phyloP scores from a whole-genome alignment of 2,797 vertebrate genomes.

The Notolepis coatsorum region DNA sequence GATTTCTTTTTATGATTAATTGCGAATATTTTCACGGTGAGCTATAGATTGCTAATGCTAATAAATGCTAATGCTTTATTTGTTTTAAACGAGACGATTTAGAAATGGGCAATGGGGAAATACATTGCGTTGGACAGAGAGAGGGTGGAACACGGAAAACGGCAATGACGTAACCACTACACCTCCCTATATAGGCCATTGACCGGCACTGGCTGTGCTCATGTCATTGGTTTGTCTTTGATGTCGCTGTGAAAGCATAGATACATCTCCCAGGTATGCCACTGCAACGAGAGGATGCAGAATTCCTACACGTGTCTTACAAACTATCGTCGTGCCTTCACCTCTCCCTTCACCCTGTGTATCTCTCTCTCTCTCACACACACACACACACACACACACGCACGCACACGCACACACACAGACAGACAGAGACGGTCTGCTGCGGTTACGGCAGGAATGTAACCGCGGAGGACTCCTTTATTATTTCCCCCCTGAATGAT shows the following conservation, averaged over 20 bases:
- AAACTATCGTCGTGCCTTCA: slow-evolving; percentile 39
- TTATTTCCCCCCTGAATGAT: slow-evolving; percentile 49
- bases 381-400: neutral
- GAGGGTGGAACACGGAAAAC: no score
- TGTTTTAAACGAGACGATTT: no score
- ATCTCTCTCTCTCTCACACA: slow-evolving; percentile 34
- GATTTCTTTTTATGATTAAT: no score
- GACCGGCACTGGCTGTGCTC: no score
- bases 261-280: neutral
- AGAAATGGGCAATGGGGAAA: no score
- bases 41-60: no score
- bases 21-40: no score
- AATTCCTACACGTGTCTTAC: slow-evolving; percentile 27
- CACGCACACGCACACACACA: neutral
- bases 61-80: no score
- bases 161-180: no score
- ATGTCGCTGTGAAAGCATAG: neutral
- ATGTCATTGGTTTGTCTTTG: slow-evolving; percentile 5
- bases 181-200: no score
- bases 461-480: slow-evolving; percentile 51
- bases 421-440: slow-evolving; percentile 34
- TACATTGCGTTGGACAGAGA: no score
- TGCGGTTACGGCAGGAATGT: slow-evolving; percentile 60
- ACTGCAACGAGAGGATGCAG: neutral
- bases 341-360: slow-evolving; percentile 40